A percentile compares a stretch with the other conserved stretches of the same genome.
Conservation (phyloP, 2,888 invertebrate genomes). For the Pharmacophagus antenor region DNA sequence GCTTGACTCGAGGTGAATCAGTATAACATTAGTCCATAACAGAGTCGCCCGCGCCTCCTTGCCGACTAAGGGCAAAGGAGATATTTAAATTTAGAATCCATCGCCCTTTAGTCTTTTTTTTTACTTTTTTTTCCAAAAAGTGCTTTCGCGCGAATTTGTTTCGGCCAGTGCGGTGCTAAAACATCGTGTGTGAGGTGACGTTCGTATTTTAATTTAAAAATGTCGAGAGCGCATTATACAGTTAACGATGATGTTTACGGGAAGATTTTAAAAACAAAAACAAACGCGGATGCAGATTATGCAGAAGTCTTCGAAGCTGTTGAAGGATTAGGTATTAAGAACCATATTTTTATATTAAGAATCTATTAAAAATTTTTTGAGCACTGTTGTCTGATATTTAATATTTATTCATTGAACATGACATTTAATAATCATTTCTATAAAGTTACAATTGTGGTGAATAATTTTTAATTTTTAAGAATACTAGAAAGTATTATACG, state of each 20-base stretch:
- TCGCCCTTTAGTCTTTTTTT: constrained; percentile 54
- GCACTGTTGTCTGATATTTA: neutral
- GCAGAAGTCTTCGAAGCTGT: constrained; percentile 69
- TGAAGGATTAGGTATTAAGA: constrained; percentile 62
- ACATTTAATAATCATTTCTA: no score
- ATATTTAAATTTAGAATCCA: constrained; percentile 76
- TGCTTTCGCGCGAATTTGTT: constrained; percentile 35
- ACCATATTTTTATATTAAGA: neutral
- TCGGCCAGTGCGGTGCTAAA: constrained; percentile 55
- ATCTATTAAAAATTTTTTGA: neutral
- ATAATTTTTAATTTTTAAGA: no score
- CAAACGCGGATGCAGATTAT: constrained; percentile 57
- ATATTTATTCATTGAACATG: no score
- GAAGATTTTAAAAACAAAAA: constrained; percentile 63
- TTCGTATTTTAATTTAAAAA: constrained; percentile 39
- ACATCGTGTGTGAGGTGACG: constrained; percentile 8
- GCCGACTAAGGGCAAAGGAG: constrained; percentile 55
- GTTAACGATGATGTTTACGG: constrained; percentile 76
- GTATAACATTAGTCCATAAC: constrained; percentile 74
- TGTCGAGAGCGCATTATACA: constrained; percentile 65
- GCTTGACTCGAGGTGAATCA: constrained; percentile 68
- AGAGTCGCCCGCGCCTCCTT: constrained; percentile 71
- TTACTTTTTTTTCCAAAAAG: constrained; percentile 40
- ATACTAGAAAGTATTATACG: no score
- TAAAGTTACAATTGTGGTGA: no score